phyloP scores from a whole-genome alignment of 2,113 vertebrate genomes.

The Zosterops japonicus region DNA sequence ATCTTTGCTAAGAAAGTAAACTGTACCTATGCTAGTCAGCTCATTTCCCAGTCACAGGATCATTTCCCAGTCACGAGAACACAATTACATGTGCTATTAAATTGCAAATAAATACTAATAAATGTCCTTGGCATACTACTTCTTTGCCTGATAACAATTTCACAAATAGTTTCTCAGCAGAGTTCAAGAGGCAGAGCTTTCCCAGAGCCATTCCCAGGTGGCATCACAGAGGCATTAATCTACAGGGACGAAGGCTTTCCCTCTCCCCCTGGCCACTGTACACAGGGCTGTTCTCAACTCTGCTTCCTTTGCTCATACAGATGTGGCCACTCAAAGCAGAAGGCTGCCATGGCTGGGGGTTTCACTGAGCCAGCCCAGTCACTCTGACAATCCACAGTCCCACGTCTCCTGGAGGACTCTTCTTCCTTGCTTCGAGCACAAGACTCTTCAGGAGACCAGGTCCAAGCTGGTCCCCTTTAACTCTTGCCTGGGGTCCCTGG shows the following conservation, averaged over 20 bases:
- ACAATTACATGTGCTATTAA: not conserved
- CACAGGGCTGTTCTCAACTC: not conserved
- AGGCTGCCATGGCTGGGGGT: not conserved
- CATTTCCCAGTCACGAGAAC: not conserved
- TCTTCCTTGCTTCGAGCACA: not conserved
- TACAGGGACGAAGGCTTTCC: not conserved
- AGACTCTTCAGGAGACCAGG: not conserved
- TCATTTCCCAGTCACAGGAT: not conserved
- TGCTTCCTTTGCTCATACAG: not conserved
- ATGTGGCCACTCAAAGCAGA: not conserved
- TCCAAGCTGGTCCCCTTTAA: not conserved
- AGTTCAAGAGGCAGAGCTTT: not conserved
- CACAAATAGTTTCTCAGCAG: not conserved
- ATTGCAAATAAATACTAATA: not conserved
- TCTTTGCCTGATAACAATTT: not conserved
- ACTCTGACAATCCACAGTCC: not conserved
- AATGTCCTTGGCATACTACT: not conserved
- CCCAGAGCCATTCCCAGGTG: not conserved
- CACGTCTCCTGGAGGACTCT: not conserved
- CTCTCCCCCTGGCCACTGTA: fast-evolving
- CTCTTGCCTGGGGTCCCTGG: not conserved
- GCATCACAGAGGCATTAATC: fast-evolving
- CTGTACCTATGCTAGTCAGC: not conserved
- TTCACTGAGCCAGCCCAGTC: not conserved
- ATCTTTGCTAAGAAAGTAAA: not conserved